Conservation (phyloP, 2,113 vertebrate genomes). For the Rattus norvegicus region DNA sequence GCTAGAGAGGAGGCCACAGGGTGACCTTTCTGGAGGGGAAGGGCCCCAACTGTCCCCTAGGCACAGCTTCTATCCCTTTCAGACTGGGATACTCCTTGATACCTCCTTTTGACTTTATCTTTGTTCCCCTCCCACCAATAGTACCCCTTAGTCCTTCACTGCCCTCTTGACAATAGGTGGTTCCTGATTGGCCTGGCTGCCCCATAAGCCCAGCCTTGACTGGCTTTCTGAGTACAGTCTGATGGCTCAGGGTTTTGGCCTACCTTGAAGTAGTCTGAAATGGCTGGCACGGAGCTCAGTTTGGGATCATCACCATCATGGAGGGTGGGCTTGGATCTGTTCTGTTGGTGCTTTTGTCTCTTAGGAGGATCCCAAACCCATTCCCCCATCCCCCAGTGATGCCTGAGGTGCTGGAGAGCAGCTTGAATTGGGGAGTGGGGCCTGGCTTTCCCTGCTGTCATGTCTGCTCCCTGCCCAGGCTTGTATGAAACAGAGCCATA, state of each 20-base stretch:
- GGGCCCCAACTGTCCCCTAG: not conserved
- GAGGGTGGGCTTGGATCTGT: not conserved
- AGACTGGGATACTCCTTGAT: not conserved
- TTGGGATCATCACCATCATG: not conserved
- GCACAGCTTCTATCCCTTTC: not conserved
- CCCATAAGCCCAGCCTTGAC: not conserved
- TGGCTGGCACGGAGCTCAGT: not conserved
- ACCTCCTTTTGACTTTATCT: not conserved
- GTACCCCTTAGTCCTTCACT: not conserved
- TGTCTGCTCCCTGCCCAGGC: not conserved
- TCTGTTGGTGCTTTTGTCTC: not conserved
- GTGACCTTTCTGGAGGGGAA: slow-evolving; percentile 28
- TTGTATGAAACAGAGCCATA: not conserved
- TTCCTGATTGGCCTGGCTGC: not conserved
- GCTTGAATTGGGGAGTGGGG: fast-evolving
- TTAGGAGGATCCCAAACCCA: not conserved
- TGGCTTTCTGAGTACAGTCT: not conserved
- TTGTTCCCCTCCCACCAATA: not conserved
- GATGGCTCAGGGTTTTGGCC: not conserved
- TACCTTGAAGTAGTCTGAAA: not conserved
- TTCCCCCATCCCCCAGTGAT: fast-evolving
- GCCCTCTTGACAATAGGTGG: too few relatives aligned
- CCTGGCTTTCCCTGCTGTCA: not conserved
- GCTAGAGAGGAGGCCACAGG: not conserved
- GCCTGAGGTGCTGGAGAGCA: not conserved